A percentile compares a stretch with the other conserved stretches of the same genome.
These are phyloP conservation scores for Branchinecta sandiegonensis DNA, from an alignment of 2,888 invertebrate genomes.

Conservation along the genomic window DNA sequence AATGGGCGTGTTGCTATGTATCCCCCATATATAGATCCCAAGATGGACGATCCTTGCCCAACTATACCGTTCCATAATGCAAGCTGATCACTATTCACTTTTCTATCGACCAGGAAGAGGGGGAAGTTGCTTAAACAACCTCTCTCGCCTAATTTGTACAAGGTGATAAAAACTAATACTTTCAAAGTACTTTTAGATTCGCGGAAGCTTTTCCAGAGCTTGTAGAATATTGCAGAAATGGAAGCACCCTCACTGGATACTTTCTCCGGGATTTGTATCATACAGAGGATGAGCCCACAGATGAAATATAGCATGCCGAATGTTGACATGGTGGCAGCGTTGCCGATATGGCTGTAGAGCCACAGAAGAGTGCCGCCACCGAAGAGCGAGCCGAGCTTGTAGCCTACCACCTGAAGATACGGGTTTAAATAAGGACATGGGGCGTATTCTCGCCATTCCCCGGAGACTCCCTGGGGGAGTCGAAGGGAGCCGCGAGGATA, in stretches of 20 bases:
- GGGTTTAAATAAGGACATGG: too few relatives aligned
- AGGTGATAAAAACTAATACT: not conserved
- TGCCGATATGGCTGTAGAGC: not conserved
- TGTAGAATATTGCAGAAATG: not conserved
- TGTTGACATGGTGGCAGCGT: not conserved
- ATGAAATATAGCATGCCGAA: slow-evolving; percentile 8
- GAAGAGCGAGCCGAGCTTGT: slow-evolving; percentile 14
- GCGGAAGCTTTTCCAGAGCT: not conserved
- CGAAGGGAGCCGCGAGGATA: too few relatives aligned
- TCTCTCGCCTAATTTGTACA: slow-evolving; percentile 16
- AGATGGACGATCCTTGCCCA: slow-evolving; percentile 5
- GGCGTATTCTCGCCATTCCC: too few relatives aligned
- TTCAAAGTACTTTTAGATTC: not conserved
- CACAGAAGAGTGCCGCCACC: slow-evolving; percentile 8
- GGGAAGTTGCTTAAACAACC: slow-evolving; percentile 16
- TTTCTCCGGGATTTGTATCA: not conserved
- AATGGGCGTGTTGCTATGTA: not conserved
- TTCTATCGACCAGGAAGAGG: slow-evolving; percentile 1
- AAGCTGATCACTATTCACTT: slow-evolving; percentile 2
- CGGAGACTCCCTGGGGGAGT: too few relatives aligned
- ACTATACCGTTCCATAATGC: slow-evolving; percentile 16
- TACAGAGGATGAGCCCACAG: not conserved
- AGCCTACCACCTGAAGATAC: not conserved
- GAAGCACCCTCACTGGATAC: not conserved
- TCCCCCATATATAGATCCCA: slow-evolving; percentile 10